Percentiles rank a stretch among this genome's conserved stretches.
These are phyloP conservation scores for Pseudotriccus pelzelni DNA, from an alignment of 2,797 vertebrate species.

Conservation along the genomic window DNA sequence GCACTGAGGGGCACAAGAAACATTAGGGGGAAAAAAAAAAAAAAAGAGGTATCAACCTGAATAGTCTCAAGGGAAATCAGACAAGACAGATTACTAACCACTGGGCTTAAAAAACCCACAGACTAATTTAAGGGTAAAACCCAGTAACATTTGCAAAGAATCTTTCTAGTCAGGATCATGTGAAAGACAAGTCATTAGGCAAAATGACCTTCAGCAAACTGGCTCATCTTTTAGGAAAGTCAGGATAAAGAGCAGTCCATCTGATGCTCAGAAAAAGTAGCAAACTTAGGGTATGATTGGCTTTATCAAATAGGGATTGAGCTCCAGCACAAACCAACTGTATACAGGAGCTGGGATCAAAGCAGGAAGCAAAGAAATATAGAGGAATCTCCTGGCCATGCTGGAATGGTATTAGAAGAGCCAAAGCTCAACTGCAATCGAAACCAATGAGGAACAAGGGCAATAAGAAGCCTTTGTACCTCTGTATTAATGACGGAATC, in stretches of 20 bases:
- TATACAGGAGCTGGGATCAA: background rate
- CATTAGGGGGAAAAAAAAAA: background rate
- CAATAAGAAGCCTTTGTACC: background rate
- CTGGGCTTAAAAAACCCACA: background rate
- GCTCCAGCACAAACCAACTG: background rate
- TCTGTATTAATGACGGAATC: background rate
- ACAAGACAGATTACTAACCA: background rate
- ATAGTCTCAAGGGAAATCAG: background rate
- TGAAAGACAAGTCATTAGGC: background rate
- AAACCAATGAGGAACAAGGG: background rate
- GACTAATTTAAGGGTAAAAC: background rate
- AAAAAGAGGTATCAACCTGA: background rate
- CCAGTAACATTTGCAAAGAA: background rate
- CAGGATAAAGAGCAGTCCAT: background rate
- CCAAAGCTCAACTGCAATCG: background rate
- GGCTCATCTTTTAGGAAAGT: background rate
- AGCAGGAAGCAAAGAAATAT: background rate
- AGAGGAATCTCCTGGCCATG: background rate
- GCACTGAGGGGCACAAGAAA: background rate
- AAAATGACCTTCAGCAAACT: background rate
- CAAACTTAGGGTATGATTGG: fast-evolving
- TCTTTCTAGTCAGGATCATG: background rate
- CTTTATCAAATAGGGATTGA: background rate
- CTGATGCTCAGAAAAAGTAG: background rate
- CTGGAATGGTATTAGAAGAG: background rate